A percentile compares a stretch with the other conserved stretches of the same genome.
Conservation (phyloP, 2,797 vertebrate species). For the Scarus forsteni region DNA sequence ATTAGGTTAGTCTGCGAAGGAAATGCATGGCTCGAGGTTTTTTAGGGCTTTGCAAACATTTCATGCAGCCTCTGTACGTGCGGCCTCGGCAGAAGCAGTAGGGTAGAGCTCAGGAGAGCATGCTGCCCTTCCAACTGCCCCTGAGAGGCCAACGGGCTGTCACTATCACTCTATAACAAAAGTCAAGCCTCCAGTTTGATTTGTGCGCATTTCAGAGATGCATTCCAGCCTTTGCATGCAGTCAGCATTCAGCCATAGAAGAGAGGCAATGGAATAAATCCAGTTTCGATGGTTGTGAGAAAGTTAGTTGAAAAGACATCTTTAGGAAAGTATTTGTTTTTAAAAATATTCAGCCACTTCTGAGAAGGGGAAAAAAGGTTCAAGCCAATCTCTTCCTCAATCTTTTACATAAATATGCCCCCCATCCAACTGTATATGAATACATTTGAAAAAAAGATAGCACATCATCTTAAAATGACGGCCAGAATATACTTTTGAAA, state of each 20-base stretch:
- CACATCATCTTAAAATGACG: too few relatives aligned
- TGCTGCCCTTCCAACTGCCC: constrained; percentile 64
- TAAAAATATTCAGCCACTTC: too few relatives aligned
- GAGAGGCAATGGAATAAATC: constrained; percentile 3
- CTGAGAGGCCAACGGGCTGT: constrained; percentile 64
- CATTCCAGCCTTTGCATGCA: constrained; percentile 15
- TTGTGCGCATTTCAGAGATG: constrained; percentile 54
- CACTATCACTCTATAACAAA: constrained; percentile 66
- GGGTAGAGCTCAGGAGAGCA: constrained; percentile 65
- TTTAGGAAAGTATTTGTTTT: too few relatives aligned
- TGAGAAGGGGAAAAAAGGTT: too few relatives aligned
- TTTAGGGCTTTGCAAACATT: constrained; percentile 62
- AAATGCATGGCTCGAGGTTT: constrained; percentile 69
- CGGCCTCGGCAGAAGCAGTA: constrained; percentile 55
- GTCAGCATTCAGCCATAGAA: constrained; percentile 24
- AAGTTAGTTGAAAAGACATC: neutral
- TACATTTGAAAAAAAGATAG: too few relatives aligned
- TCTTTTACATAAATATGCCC: too few relatives aligned
- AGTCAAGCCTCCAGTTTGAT: constrained; percentile 58
- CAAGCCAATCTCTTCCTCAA: too few relatives aligned
- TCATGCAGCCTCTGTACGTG: constrained; percentile 58
- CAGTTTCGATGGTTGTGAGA: neutral
- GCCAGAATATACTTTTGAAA: too few relatives aligned
- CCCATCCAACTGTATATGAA: too few relatives aligned
- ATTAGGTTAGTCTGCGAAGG: constrained; percentile 66